A percentile compares a stretch with the other conserved stretches of the same genome.
phyloP scores from a whole-genome alignment of 2,113 vertebrate species.

The Aramus guarauna region DNA sequence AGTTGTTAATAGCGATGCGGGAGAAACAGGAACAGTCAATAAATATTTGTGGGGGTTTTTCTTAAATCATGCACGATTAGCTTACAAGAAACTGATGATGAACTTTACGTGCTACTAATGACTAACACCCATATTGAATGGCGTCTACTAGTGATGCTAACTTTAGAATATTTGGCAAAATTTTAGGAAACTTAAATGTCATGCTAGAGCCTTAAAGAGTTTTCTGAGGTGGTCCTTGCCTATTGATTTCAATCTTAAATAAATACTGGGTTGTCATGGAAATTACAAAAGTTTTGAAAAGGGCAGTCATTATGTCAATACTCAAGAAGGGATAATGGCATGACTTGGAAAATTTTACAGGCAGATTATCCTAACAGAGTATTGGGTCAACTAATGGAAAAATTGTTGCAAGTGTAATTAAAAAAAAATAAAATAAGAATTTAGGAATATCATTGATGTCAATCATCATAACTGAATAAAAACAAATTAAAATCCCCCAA shows the following conservation, averaged over 20 bases:
- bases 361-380: background rate
- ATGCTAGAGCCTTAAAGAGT: background rate
- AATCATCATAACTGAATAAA: background rate
- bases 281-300: background rate
- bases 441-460: background rate
- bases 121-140: background rate
- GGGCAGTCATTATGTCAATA: background rate
- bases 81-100: background rate
- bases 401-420: background rate
- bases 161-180: background rate
- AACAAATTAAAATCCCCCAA: accelerated
- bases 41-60: background rate
- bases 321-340: background rate
- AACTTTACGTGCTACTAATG: background rate
- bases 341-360: background rate
- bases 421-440: background rate
- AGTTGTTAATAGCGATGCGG: background rate
- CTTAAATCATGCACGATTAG: accelerated
- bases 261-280: background rate
- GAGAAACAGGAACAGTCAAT: background rate
- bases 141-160: background rate
- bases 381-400: background rate
- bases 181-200: background rate
- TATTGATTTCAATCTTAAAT: background rate
- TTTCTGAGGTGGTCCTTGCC: background rate